phyloP scores from a whole-genome alignment of 2,797 vertebrate genomes.

The Epinephelus awoara region DNA sequence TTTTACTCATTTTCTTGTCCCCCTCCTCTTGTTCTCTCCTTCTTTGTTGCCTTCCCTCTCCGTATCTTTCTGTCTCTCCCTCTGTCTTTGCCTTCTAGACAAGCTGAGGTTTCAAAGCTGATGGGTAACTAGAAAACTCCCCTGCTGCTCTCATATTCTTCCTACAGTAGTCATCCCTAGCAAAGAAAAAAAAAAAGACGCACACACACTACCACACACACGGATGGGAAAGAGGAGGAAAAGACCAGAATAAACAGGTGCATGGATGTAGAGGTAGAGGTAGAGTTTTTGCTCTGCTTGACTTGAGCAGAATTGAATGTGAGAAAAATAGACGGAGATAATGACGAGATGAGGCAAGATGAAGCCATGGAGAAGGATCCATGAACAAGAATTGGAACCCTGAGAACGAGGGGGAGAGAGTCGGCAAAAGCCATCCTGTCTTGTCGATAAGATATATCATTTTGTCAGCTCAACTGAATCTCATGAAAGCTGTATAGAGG shows the following conservation, averaged over 20 bases:
- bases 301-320: constrained; percentile 41
- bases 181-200: not conserved
- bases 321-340: constrained; percentile 43
- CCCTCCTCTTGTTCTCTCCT: constrained; percentile 2
- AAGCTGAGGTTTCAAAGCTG: constrained; percentile 65
- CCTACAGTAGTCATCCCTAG: constrained; percentile 43
- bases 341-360: constrained; percentile 18
- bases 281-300: constrained; percentile 22
- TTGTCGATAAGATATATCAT: constrained; percentile 32
- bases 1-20: constrained; percentile 20
- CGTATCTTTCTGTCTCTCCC: constrained; percentile 3
- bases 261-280: constrained; percentile 13
- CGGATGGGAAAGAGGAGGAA: constrained; percentile 6
- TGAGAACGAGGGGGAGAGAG: not conserved
- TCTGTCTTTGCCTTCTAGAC: constrained; percentile 51
- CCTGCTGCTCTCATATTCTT: constrained; percentile 63
- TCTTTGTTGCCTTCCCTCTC: constrained; percentile 39
- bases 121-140: constrained; percentile 72
- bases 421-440: constrained; percentile 20
- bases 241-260: constrained; percentile 51
- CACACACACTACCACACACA: not conserved
- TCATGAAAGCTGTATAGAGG: not conserved
- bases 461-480: constrained; percentile 32
- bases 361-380: constrained; percentile 29
- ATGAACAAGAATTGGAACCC: constrained; percentile 24